These are phyloP conservation scores for Hetaerina titia DNA, from an alignment of 2,888 invertebrate genomes.

Conservation along the genomic window DNA sequence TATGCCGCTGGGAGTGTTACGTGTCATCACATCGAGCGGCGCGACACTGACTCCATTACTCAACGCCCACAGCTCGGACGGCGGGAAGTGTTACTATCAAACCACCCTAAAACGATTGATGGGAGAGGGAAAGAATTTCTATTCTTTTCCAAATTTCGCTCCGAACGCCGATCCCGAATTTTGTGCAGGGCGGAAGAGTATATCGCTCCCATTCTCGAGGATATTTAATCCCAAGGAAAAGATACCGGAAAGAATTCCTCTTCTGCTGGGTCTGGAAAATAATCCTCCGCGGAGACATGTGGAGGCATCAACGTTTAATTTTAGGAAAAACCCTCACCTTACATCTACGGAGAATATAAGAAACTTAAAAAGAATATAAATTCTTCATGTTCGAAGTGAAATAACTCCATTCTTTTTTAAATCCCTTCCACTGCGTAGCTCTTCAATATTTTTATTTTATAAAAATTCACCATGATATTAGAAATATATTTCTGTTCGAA, in stretches of 20 bases:
- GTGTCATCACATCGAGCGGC: conserved; percentile 30
- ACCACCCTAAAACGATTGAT: conserved; percentile 42
- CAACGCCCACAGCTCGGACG: background rate
- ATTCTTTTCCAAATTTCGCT: background rate
- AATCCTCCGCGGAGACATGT: background rate
- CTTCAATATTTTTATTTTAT: no score
- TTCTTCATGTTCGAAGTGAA: no score
- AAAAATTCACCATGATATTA: no score
- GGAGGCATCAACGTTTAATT: background rate
- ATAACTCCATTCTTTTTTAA: no score
- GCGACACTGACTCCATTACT: conserved; percentile 47
- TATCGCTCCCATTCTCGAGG: background rate
- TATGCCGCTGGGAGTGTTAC: conserved; percentile 15
- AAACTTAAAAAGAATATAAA: no score
- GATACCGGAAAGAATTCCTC: conserved; percentile 12
- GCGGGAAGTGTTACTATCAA: conserved; percentile 32
- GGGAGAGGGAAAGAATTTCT: background rate
- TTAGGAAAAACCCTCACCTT: background rate
- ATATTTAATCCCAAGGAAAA: background rate
- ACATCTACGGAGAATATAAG: background rate
- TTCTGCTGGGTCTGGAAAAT: background rate
- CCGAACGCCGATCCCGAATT: background rate
- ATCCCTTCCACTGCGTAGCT: no score
- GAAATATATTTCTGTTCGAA: no score
- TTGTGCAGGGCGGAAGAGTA: background rate